Conservation (phyloP, 2,113 vertebrate species). For the Dasyurus viverrinus region DNA sequence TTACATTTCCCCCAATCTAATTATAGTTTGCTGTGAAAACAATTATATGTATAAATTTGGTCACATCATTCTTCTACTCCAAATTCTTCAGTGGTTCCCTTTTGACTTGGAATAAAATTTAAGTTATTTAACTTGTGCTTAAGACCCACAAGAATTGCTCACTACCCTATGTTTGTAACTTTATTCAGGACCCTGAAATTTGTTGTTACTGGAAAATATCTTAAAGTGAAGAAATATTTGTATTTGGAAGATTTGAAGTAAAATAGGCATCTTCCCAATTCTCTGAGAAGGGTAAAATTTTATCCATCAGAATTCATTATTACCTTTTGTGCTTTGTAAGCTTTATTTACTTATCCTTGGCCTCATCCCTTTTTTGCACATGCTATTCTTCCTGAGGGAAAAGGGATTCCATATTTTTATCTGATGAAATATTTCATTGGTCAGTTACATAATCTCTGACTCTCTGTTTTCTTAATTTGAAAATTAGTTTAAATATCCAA, state of each 20-base stretch:
- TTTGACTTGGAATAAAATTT: not conserved
- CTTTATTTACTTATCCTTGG: not conserved
- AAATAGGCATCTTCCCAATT: not conserved
- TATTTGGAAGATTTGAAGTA: not conserved
- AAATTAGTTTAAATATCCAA: not conserved
- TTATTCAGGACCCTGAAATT: not conserved
- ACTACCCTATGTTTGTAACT: not conserved
- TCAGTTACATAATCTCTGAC: not conserved
- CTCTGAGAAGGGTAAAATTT: not conserved
- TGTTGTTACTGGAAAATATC: not conserved
- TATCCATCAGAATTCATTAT: not conserved
- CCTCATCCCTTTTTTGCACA: not conserved
- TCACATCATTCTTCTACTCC: not conserved
- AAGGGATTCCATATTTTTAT: not conserved
- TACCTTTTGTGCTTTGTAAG: not conserved
- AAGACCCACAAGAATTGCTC: not conserved
- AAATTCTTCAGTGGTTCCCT: not conserved
- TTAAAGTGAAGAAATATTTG: not conserved
- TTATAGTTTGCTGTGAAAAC: not conserved
- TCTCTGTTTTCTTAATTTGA: not conserved
- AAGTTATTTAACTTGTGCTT: not conserved
- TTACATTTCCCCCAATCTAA: not conserved
- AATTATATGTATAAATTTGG: not conserved
- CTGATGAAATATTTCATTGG: not conserved
- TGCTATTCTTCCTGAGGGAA: not conserved